phyloP scores from a whole-genome alignment of 2,888 invertebrate genomes.

The Yponomeuta plumbellus region DNA sequence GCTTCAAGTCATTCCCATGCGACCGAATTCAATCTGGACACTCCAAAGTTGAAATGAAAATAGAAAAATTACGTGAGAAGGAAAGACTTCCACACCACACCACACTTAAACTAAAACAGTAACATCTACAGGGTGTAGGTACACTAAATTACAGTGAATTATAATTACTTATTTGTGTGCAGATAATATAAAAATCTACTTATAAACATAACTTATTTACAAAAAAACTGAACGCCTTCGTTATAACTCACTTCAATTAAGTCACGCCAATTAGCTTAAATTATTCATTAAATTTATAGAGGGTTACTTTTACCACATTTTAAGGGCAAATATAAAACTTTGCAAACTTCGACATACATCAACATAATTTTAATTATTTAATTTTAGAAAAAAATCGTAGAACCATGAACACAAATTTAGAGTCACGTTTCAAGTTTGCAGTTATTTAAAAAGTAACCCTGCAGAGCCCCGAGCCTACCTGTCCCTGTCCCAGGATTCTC shows the following conservation, averaged over 20 bases:
- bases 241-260: neutral
- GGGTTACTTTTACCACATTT: neutral
- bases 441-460: neutral
- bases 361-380: too few relatives aligned
- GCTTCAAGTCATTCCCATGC: neutral
- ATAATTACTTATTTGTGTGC: neutral
- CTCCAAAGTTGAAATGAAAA: neutral
- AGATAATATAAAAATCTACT: too few relatives aligned
- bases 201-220: neutral
- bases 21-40: neutral
- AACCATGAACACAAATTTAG: too few relatives aligned
- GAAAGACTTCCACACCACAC: neutral
- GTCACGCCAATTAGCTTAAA: neutral
- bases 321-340: neutral
- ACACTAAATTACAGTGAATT: neutral
- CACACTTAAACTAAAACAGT: neutral
- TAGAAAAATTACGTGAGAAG: neutral
- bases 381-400: too few relatives aligned
- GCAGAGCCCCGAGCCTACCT: neutral
- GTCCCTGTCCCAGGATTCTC: constrained; percentile 21
- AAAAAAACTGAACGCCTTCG: neutral
- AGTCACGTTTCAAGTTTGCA: neutral
- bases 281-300: too few relatives aligned
- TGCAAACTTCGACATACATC: too few relatives aligned
- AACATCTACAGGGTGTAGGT: neutral